Evolutionary conservation across 2,113 vertebrate species (phyloP).

Genomic region (Pristiophorus japonicus): DNA sequence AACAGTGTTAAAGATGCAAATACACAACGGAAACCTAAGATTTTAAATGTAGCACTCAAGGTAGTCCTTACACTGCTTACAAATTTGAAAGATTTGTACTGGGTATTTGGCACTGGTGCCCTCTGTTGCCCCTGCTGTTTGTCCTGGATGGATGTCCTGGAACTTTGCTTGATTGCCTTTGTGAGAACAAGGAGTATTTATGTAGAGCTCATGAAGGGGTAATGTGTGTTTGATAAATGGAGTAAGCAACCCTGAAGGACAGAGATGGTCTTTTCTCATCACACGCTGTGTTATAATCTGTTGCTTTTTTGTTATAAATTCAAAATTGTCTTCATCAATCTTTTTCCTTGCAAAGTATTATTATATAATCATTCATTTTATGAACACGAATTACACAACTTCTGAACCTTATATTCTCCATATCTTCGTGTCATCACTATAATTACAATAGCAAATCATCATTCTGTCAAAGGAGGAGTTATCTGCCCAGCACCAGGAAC

Average conservation of each 20-base stretch:
- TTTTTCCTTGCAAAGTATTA: background rate
- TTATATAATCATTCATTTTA: background rate
- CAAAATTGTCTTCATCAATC: background rate
- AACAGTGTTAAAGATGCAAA: background rate
- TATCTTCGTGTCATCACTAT: background rate
- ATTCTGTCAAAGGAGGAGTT: background rate
- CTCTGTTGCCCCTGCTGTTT: conserved; percentile 10
- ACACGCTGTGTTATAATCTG: background rate
- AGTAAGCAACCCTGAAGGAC: background rate
- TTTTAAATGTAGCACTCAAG: conserved; percentile 18
- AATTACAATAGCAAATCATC: background rate
- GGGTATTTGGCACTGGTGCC: background rate
- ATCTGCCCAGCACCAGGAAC: background rate
- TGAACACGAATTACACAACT: background rate
- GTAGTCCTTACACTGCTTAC: background rate
- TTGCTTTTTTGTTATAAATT: background rate
- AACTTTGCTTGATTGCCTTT: conserved; percentile 3
- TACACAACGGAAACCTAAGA: background rate
- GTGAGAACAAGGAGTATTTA: background rate
- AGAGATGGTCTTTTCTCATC: background rate
- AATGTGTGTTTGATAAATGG: background rate
- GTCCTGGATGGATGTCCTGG: conserved; percentile 2
- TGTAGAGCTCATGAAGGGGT: background rate
- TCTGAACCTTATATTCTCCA: background rate
- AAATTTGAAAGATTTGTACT: background rate